These are phyloP conservation scores for Sturnus vulgaris DNA, from an alignment of 2,113 vertebrate genomes.

Conservation along the genomic window DNA sequence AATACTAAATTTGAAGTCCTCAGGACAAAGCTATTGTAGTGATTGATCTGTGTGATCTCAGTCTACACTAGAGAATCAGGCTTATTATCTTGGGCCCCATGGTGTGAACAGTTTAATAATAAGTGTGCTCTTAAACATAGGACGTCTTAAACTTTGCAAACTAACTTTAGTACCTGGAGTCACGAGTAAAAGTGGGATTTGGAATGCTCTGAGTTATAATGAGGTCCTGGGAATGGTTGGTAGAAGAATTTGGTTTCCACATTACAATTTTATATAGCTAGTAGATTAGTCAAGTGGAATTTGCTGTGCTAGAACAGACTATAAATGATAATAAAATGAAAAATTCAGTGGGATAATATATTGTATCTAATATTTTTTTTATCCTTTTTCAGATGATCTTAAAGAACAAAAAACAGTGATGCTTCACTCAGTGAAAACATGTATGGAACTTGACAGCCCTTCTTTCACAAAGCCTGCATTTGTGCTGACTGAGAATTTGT, in stretches of 20 bases:
- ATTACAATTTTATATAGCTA: neutral
- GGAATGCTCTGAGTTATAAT: neutral
- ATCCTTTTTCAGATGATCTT: slow-evolving; percentile 26
- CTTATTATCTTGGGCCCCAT: neutral
- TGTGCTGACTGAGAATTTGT: neutral
- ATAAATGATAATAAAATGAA: neutral
- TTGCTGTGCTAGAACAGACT: neutral
- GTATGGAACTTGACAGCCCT: slow-evolving; percentile 80
- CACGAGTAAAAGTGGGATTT: neutral
- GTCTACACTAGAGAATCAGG: neutral
- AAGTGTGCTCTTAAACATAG: neutral
- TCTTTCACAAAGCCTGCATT: slow-evolving; percentile 1
- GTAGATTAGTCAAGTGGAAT: neutral
- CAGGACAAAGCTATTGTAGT: neutral
- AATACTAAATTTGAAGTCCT: neutral
- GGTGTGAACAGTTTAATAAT: neutral
- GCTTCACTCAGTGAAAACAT: slow-evolving; percentile 74
- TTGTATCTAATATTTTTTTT: neutral
- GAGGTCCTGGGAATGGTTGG: neutral
- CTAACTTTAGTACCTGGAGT: neutral
- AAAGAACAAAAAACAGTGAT: slow-evolving; percentile 23
- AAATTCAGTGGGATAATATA: neutral
- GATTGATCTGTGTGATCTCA: neutral
- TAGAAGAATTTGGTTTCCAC: neutral
- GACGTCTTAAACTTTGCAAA: neutral